A percentile compares a stretch with the other conserved stretches of the same genome.
Evolutionary conservation across 1,140 invertebrate species (phyloP).

Genomic region (Helicoverpa zea): DNA sequence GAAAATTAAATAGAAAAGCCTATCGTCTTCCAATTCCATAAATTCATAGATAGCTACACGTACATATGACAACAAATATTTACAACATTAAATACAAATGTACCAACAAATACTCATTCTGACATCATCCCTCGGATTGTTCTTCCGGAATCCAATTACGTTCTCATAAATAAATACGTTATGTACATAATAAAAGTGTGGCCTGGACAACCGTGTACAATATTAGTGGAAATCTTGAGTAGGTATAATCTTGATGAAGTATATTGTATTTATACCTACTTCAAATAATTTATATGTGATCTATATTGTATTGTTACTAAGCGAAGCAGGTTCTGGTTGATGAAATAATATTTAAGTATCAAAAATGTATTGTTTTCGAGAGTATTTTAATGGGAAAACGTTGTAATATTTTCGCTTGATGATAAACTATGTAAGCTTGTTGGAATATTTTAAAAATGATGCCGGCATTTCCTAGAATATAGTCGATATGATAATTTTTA

Average conservation of each 20-base stretch:
- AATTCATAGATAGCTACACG: too few species aligned
- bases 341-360: too few species aligned
- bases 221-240: not conserved
- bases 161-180: conserved; percentile 35
- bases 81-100: not conserved
- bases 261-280: not conserved
- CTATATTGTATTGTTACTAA: too few species aligned
- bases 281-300: not conserved
- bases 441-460: too few species aligned
- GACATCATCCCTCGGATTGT: not conserved
- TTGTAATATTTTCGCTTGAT: too few species aligned
- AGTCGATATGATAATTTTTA: too few species aligned
- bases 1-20: not conserved
- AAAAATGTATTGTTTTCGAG: too few species aligned
- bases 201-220: not conserved
- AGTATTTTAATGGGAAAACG: too few species aligned
- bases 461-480: too few species aligned
- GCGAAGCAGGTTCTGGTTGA: too few species aligned
- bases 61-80: not conserved
- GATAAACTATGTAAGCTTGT: too few species aligned
- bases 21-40: too few species aligned
- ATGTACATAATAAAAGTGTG: conserved; percentile 1
- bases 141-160: conserved; percentile 23
- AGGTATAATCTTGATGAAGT: not conserved
- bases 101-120: not conserved